Percentiles rank a stretch among this genome's conserved stretches.
Conservation (phyloP, 1,140 invertebrate genomes). For the Oncopodura yosiiana region DNA sequence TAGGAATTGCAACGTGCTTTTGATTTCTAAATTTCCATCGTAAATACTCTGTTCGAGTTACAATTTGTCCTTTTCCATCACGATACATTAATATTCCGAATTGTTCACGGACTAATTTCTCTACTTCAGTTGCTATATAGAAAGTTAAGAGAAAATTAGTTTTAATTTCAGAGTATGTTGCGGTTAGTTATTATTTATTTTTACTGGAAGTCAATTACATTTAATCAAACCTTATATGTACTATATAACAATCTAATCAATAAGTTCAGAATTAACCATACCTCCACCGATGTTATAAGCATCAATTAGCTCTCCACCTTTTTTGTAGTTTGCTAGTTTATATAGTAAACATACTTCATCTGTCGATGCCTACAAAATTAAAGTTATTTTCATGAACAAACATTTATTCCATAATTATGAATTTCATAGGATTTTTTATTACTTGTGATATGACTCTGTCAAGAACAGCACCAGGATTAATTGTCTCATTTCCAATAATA, state of each 20-base stretch:
- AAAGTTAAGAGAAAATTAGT: too few species aligned
- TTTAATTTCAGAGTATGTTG: too few species aligned
- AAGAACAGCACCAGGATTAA: conserved; percentile 61
- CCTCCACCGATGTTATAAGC: conserved; percentile 63
- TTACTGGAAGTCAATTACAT: too few species aligned
- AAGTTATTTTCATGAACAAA: not conserved
- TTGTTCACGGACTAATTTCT: conserved; percentile 76
- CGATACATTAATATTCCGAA: conserved; percentile 82
- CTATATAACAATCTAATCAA: too few species aligned
- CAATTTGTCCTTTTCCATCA: conserved; percentile 71
- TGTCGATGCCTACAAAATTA: conserved; percentile 45
- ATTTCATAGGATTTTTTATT: not conserved
- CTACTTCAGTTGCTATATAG: conserved; percentile 58
- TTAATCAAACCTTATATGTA: too few species aligned
- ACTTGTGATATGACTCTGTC: conserved; percentile 70
- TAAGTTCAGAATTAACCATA: conserved; percentile 57
- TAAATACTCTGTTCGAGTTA: conserved; percentile 81
- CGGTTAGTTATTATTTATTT: too few species aligned
- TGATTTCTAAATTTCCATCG: conserved; percentile 86
- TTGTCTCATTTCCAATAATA: conserved; percentile 26
- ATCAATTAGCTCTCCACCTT: conserved; percentile 49
- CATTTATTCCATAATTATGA: not conserved
- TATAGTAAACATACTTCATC: conserved; percentile 78
- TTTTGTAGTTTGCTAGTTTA: conserved; percentile 78
- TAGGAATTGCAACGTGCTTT: conserved; percentile 67